A percentile compares a stretch with the other conserved stretches of the same genome.
phyloP scores from a whole-genome alignment of 2,797 vertebrate species.

The Helicolenus hilgendorfi region DNA sequence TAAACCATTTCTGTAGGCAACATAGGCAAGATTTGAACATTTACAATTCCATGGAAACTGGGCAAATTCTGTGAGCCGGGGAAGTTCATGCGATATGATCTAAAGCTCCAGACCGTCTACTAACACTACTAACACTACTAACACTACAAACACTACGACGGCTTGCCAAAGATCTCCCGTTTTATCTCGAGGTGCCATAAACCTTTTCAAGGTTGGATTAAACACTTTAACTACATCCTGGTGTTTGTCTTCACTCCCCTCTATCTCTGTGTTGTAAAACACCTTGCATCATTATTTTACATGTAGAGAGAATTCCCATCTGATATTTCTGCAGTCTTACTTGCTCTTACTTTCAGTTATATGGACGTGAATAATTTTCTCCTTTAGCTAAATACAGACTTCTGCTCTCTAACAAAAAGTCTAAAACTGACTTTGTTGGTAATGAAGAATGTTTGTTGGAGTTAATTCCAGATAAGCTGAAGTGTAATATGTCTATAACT shows the following conservation, averaged over 20 bases:
- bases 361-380: constrained; percentile 14
- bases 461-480: neutral
- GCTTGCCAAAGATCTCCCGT: neutral
- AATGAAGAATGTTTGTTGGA: neutral
- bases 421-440: neutral
- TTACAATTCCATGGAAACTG: neutral
- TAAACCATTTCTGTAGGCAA: neutral
- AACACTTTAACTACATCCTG: constrained; percentile 33
- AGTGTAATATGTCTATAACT: neutral
- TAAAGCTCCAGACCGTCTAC: neutral
- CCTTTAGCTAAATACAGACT: neutral
- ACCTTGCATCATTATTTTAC: constrained; percentile 26
- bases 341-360: neutral
- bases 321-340: neutral
- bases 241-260: constrained; percentile 1
- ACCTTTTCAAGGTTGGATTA: constrained; percentile 22
- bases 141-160: neutral
- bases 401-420: neutral
- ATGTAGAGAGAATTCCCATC: neutral
- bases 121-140: too few species aligned
- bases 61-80: neutral
- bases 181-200: constrained; percentile 26
- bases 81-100: neutral
- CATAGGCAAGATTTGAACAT: neutral
- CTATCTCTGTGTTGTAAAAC: constrained; percentile 25